Evolutionary conservation across 1,140 invertebrate species (phyloP), one percentile per base, ranked within the genome.

Genomic region (Daktulosphaira vitifoliae): DNA sequence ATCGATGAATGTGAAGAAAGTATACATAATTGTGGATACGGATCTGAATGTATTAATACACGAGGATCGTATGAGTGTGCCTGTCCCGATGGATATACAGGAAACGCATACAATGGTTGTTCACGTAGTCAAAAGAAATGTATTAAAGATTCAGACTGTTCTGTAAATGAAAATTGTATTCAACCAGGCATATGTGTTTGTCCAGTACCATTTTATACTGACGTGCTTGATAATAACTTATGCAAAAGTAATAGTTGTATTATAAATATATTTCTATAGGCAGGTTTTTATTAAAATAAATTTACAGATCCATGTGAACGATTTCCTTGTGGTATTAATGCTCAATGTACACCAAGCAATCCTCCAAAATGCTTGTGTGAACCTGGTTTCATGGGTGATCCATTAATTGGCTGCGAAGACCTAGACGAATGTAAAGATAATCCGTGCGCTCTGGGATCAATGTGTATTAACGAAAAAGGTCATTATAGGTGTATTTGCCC

Each of bases 321-420:
- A 54, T 92, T 88, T 73, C 83, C 86, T 2, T 96, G 93, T 72
- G 91, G 92, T 16, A 84, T 90, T n/a, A 95, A 95, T 74, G 86
- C 90, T 1, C 89, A 90, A 76, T 96, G 92, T 72, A 90, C 87
- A 4, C 89, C 90, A 5, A 89, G 84, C 64, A 89, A 93, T 78
- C 89, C 89, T 18, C 90, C 90, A 7, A 83, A 82, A 70, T 95
- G 92, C 73, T 84, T 90, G 80, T 95, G 92, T 72, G 81, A 86
- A 72, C 76, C 82, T 50, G 90, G 92, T 3, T 92, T 84, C 71
- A 85, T 87, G 73, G 89, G 89, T 18, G 87, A 92, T 76, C 87
- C 90, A 0, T 81, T 87, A 44, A 20, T 54, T 2, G 89, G 88
- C 9, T 93, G 90, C 74, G 77, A 84, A 1, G 90, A 93, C 73